A percentile compares a stretch with the other conserved stretches of the same genome.
These are phyloP conservation scores for Elgonia sp. DNA, from an alignment of 2,888 invertebrate genomes.

Conservation along the genomic window DNA sequence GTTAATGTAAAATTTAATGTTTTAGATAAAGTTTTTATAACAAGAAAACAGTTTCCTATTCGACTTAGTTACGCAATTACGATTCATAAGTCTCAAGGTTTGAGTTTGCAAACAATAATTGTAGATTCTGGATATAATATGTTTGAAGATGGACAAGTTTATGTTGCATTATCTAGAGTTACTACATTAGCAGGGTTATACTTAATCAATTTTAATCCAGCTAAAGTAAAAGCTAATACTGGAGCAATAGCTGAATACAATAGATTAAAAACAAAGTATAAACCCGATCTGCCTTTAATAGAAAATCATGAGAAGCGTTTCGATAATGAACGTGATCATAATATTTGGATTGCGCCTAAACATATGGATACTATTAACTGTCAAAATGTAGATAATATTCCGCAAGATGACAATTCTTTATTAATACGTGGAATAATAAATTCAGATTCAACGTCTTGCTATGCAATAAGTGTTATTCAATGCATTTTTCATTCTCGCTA, in stretches of 20 bases:
- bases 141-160: slow-evolving; percentile 15
- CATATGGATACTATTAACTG: background rate
- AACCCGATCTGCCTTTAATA: background rate
- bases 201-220: slow-evolving; percentile 30
- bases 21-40: slow-evolving; percentile 72
- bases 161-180: slow-evolving; percentile 3
- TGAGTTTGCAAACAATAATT: slow-evolving; percentile 77
- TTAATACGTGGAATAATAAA: slow-evolving; percentile 2
- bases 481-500: slow-evolving; percentile 15
- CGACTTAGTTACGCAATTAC: slow-evolving; percentile 5
- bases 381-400: background rate
- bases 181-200: slow-evolving; percentile 9
- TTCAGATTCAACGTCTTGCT: slow-evolving; percentile 5
- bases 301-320: background rate
- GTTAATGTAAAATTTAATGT: slow-evolving; percentile 76
- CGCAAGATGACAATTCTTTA: slow-evolving; percentile 5
- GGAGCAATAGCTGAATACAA: slow-evolving; percentile 23
- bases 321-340: background rate
- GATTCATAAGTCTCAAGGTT: slow-evolving; percentile 77
- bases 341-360: slow-evolving; percentile 14
- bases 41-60: slow-evolving; percentile 73
- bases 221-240: background rate
- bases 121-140: slow-evolving; percentile 1
- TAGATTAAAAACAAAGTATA: slow-evolving; percentile 30
- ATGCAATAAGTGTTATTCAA: slow-evolving; percentile 18